Evolutionary conservation across 2,797 vertebrate species (phyloP).

Genomic region (Cossypha polioptera): DNA sequence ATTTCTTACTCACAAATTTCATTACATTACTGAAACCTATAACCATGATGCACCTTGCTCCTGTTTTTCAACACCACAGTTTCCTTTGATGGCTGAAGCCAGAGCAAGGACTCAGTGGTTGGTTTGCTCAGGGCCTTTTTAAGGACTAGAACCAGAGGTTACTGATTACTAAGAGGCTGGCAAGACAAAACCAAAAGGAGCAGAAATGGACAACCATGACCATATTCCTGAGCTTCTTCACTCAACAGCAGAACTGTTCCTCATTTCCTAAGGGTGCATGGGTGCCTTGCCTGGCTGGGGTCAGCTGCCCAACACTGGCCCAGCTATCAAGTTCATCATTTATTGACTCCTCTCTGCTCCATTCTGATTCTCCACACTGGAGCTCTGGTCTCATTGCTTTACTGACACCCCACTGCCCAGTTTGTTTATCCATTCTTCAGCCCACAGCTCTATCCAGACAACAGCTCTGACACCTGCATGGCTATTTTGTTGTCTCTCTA

Average conservation of each 20-base stretch:
- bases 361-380: background rate
- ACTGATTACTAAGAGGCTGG: background rate
- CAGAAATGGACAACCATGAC: background rate
- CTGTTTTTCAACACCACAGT: background rate
- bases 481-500: background rate
- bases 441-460: background rate
- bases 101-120: background rate
- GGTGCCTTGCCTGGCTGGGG: background rate
- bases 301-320: background rate
- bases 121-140: background rate
- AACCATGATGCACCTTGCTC: background rate
- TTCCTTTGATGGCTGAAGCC: background rate
- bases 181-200: background rate
- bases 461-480: background rate
- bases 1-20: conserved; percentile 1
- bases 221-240: background rate
- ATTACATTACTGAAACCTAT: background rate
- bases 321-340: background rate
- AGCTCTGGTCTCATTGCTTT: background rate
- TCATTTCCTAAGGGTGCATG: background rate
- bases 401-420: background rate
- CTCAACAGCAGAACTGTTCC: background rate
- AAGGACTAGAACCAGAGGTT: background rate
- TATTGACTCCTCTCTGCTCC: background rate
- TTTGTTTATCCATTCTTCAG: background rate